phyloP scores from a whole-genome alignment of 2,888 invertebrate genomes.

The Yponomeuta sedellus region DNA sequence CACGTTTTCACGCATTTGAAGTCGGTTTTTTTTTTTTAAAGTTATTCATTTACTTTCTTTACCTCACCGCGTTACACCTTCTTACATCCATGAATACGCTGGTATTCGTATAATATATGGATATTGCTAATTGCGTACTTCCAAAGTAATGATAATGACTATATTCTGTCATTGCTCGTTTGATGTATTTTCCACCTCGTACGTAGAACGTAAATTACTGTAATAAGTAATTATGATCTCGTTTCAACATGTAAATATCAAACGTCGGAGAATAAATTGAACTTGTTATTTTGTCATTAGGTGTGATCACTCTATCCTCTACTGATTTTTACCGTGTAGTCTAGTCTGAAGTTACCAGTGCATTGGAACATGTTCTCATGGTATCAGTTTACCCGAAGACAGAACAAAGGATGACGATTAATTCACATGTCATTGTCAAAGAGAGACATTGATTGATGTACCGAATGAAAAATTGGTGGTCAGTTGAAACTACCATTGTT shows the following conservation, averaged over 20 bases:
- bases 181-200: background rate
- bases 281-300: slow-evolving; percentile 6
- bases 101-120: background rate
- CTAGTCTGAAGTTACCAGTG: background rate
- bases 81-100: too few relatives aligned
- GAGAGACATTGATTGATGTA: slow-evolving; percentile 3
- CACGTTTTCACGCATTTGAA: too few relatives aligned
- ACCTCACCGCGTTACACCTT: too few relatives aligned
- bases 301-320: background rate
- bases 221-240: background rate
- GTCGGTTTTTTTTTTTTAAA: too few relatives aligned
- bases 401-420: slow-evolving; percentile 4
- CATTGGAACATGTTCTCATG: slow-evolving; percentile 1
- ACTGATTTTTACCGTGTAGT: background rate
- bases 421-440: slow-evolving; percentile 2
- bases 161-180: background rate
- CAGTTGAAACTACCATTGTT: slow-evolving; percentile 6
- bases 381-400: background rate
- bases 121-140: background rate
- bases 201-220: background rate
- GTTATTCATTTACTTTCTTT: too few relatives aligned
- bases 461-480: background rate
- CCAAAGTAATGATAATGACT: background rate
- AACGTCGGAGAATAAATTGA: background rate
- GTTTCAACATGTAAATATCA: slow-evolving; percentile 7